phyloP scores from a whole-genome alignment of 1,140 invertebrate species.

The Cyrtorhinus lividipennis region DNA sequence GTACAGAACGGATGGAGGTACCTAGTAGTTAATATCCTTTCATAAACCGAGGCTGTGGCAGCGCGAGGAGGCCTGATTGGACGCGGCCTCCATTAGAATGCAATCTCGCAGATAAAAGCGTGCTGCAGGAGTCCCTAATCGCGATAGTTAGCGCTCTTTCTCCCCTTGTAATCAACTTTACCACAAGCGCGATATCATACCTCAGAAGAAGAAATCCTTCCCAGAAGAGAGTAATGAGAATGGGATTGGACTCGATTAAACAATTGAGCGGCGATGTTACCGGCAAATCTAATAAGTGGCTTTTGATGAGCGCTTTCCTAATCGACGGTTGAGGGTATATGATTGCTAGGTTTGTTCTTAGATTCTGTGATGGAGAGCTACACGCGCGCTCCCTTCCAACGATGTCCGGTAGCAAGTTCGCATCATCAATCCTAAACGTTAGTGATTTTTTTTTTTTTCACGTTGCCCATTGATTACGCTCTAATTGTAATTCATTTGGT shows the following conservation, averaged over 20 bases:
- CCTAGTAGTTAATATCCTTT: too few relatives aligned
- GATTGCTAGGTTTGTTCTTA: neutral
- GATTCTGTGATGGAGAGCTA: too few relatives aligned
- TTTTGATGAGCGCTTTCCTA: neutral
- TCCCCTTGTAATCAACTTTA: neutral
- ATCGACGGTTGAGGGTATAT: neutral
- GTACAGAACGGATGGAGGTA: too few relatives aligned
- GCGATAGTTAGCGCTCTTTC: neutral
- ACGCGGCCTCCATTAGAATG: neutral
- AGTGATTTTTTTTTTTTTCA: too few relatives aligned
- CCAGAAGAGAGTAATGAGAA: neutral
- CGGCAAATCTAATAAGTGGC: slow-evolving; percentile 5
- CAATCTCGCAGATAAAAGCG: neutral
- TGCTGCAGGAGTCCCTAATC: neutral
- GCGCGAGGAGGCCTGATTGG: too few relatives aligned
- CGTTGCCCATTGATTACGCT: too few relatives aligned
- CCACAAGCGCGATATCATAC: neutral
- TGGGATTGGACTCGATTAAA: slow-evolving; percentile 1
- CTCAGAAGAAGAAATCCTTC: neutral
- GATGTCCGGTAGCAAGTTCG: too few relatives aligned
- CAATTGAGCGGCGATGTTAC: neutral
- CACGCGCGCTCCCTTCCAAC: too few relatives aligned
- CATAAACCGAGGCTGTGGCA: too few relatives aligned
- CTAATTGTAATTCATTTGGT: too few relatives aligned
- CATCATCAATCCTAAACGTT: too few relatives aligned